phyloP scores from a whole-genome alignment of 2,113 vertebrate genomes.

The Elanoides forficatus region DNA sequence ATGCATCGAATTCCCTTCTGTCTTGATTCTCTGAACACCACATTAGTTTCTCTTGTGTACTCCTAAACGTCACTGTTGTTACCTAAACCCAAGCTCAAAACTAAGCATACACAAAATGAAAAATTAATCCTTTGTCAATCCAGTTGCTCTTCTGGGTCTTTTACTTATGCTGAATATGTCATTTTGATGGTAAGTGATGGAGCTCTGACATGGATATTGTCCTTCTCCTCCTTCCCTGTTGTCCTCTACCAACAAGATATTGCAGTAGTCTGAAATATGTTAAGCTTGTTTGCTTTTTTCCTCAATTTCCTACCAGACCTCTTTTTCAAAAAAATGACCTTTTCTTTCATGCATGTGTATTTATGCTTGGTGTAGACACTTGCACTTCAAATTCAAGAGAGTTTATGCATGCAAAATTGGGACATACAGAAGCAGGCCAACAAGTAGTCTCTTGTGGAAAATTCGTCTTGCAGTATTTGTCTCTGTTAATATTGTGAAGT shows the following conservation, averaged over 20 bases:
- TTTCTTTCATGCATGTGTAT: neutral
- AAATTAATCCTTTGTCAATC: neutral
- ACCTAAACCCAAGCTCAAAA: neutral
- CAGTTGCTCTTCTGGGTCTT: neutral
- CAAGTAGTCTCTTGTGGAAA: neutral
- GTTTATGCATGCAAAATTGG: neutral
- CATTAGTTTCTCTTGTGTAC: neutral
- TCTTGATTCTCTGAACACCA: neutral
- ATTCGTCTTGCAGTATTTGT: neutral
- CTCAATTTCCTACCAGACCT: neutral
- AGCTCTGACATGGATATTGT: neutral
- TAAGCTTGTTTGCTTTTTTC: neutral
- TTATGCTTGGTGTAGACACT: neutral
- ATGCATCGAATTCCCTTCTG: neutral
- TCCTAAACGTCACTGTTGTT: neutral
- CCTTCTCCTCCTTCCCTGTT: neutral
- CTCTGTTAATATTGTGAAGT: neutral
- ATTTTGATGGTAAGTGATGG: neutral
- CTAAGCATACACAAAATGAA: neutral
- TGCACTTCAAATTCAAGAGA: neutral
- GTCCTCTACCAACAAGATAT: neutral
- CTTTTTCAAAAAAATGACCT: neutral
- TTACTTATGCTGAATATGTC: neutral
- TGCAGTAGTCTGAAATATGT: neutral
- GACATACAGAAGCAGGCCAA: neutral